These are phyloP conservation scores for Chloroclystis v-ata DNA, from an alignment of 2,888 invertebrate genomes.

Conservation along the genomic window DNA sequence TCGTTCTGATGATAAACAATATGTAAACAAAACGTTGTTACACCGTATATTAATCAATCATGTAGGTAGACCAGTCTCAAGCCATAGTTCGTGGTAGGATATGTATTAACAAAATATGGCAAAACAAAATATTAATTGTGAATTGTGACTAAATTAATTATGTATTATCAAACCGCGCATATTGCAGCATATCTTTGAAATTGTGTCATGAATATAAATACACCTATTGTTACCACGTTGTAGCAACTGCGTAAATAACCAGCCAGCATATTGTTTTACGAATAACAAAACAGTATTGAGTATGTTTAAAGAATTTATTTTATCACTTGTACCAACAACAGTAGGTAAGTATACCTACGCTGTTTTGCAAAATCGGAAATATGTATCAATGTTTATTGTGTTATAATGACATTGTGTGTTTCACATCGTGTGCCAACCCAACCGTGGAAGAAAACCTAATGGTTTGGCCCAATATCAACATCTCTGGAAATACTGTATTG, in stretches of 20 bases:
- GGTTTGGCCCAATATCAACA: background rate
- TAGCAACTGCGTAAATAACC: constrained; percentile 46
- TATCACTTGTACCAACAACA: constrained; percentile 38
- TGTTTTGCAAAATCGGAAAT: background rate
- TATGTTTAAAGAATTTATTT: constrained; percentile 28
- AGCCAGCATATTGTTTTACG: constrained; percentile 7
- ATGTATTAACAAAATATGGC: no score
- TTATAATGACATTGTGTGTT: background rate
- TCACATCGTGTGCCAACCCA: background rate
- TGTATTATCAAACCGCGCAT: constrained; percentile 2
- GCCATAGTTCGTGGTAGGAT: no score
- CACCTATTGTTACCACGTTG: constrained; percentile 36
- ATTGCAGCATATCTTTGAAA: constrained; percentile 32
- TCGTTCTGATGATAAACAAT: background rate
- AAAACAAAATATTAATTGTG: no score
- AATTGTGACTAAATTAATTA: background rate
- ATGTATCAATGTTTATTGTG: background rate
- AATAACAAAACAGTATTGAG: constrained; percentile 8
- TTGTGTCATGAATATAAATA: constrained; percentile 59
- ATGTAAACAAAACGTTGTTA: background rate
- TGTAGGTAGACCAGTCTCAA: no score
- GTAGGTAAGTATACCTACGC: no score
- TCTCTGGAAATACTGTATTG: background rate
- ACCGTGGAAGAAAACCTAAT: background rate
- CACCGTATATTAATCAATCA: no score